Conservation (phyloP, 2,113 vertebrate genomes). For the Poecilia latipinna region DNA sequence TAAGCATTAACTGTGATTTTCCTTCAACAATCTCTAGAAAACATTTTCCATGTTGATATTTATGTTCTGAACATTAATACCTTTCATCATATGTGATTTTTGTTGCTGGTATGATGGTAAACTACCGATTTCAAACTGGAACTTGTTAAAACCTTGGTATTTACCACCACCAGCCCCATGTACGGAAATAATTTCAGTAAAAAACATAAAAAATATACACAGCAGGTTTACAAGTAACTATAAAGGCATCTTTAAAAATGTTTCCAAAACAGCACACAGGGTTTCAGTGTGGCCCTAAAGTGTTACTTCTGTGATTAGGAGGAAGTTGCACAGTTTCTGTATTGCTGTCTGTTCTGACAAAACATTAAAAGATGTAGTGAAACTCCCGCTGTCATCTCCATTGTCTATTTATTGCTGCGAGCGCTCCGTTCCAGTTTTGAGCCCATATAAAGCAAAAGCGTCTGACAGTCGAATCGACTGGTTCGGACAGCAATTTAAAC, state of each 20-base stretch:
- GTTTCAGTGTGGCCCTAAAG: conserved; percentile 22
- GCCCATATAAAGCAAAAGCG: conserved; percentile 28
- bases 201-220: too few relatives aligned
- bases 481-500: conserved; percentile 24
- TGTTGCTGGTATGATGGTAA: neutral
- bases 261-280: neutral
- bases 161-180: neutral
- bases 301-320: conserved; percentile 39
- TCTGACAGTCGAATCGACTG: conserved; percentile 27
- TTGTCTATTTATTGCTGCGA: conserved; percentile 40
- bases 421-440: conserved; percentile 22
- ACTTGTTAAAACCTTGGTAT: neutral
- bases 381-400: conserved; percentile 32
- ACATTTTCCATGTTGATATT: neutral
- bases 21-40: neutral
- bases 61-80: too few relatives aligned
- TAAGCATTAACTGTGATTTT: too few relatives aligned
- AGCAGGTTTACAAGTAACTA: too few relatives aligned
- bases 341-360: conserved; percentile 32
- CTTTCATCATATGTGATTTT: too few relatives aligned
- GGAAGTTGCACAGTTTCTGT: conserved; percentile 72
- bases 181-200: too few relatives aligned
- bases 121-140: neutral
- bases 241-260: neutral
- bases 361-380: conserved; percentile 61